These are phyloP conservation scores for Bombus confusus DNA, from an alignment of 1,140 invertebrate genomes.

Conservation along the genomic window DNA sequence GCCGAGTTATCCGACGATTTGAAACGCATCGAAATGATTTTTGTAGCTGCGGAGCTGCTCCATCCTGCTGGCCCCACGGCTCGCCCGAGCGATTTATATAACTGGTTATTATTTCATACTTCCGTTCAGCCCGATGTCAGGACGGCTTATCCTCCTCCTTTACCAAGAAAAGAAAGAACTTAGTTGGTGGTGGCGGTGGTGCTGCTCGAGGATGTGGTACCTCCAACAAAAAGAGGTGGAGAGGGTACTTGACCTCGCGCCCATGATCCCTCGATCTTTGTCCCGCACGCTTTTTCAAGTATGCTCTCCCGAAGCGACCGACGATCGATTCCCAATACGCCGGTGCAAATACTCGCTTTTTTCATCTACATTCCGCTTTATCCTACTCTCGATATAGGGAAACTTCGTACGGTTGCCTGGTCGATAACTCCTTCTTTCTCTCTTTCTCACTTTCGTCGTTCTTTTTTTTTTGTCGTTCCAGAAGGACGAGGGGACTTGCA, in stretches of 20 bases:
- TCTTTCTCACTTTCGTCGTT: neutral
- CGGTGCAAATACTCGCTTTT: neutral
- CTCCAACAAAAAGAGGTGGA: constrained; percentile 53
- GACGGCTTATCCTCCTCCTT: constrained; percentile 66
- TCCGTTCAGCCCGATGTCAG: constrained; percentile 67
- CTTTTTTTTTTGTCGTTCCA: constrained; percentile 65
- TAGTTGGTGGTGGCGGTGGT: constrained; percentile 3
- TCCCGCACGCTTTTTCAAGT: constrained; percentile 29
- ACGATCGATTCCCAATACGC: constrained; percentile 34
- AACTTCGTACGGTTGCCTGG: neutral
- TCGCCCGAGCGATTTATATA: constrained; percentile 69
- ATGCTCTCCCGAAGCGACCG: constrained; percentile 17
- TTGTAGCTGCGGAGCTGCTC: constrained; percentile 47
- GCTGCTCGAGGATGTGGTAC: constrained; percentile 46
- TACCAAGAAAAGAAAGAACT: constrained; percentile 50
- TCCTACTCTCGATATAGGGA: too few species aligned
- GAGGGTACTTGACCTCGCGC: constrained; percentile 57
- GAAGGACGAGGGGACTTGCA: constrained; percentile 85
- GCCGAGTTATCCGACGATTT: constrained; percentile 74
- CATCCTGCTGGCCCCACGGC: constrained; percentile 39
- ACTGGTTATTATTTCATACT: constrained; percentile 74
- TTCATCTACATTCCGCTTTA: too few species aligned
- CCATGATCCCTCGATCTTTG: constrained; percentile 55
- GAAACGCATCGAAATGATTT: constrained; percentile 74
- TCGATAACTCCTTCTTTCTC: too few species aligned